Base-by-base conservation (phyloP, 2,888 invertebrate genomes). In the Achlya flavicornis region DNA sequence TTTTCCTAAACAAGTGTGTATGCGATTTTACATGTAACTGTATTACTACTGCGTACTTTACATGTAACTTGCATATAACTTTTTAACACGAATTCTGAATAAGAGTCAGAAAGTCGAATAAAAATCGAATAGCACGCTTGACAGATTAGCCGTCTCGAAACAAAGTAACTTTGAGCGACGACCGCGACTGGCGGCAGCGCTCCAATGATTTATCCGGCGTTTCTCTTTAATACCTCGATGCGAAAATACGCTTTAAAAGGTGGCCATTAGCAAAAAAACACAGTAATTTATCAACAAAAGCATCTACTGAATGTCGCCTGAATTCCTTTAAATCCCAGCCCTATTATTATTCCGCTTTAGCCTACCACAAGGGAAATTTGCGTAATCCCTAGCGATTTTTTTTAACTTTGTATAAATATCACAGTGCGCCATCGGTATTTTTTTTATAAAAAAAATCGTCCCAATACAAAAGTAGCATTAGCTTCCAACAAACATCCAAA, bases 271-370 rank as follows among this genome's bases (percentile, higher is more conserved):
- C 82, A 88, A 89, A 88, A 53, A 89, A 90, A 86, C 80, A 86
- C 80, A 79, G 88, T 84, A 89, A 91, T 92, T 91, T 91, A 91
- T 91, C 91, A 91, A 85, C 83, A 82, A 81, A 87, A 84, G 79
- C 86, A 87, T 81, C 84, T 78, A 78, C 84, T 81, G 79, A 83
- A 81, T 81, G 85, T 83, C 83, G 80, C 71, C 73, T 74, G 78
- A 80, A 83, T 84, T 85, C 81, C 76, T 76, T 77, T 81, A 87
- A 90, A 89, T 83, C 87, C 87, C 77, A 70, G 75, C 73, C 67
- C 84, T 86, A 86, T 92, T 89, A 91, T 91, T 89, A 89, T 91
- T 89, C 89, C 81, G 77, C 79, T 79, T 84, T 84, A 82, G 80
- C 83, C 82, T 81, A 84, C 85, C 86, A 81, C 85, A 78, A 79